Percentiles rank a stretch among this genome's conserved stretches.
These are phyloP conservation scores for Menura novaehollandiae DNA, from an alignment of 2,113 vertebrate species.

Conservation along the genomic window DNA sequence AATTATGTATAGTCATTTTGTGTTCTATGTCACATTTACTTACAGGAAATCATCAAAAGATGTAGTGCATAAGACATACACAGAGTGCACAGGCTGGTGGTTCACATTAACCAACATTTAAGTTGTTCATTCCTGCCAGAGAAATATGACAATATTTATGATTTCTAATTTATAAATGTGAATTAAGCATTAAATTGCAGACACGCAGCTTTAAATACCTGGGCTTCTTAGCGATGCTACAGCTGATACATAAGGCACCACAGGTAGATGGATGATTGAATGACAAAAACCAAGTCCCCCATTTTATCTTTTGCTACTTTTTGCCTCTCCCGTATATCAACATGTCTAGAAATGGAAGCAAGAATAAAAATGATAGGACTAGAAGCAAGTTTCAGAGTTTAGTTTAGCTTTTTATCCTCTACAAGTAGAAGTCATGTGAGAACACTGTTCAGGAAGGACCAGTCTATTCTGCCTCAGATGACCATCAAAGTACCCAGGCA, in stretches of 20 bases:
- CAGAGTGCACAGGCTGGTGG: neutral
- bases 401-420: neutral
- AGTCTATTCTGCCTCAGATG: neutral
- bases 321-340: neutral
- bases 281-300: neutral
- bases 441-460: neutral
- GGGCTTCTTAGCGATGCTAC: neutral
- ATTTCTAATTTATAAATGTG: neutral
- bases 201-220: neutral
- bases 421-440: neutral
- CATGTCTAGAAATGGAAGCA: neutral
- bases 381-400: neutral
- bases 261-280: neutral
- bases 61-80: neutral
- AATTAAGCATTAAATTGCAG: neutral
- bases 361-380: neutral
- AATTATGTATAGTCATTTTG: neutral
- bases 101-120: neutral
- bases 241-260: neutral
- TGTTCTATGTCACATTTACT: neutral
- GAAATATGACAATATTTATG: neutral
- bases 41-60: neutral
- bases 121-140: neutral
- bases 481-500: neutral
- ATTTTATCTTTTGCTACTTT: neutral